Conservation (phyloP, 1,140 invertebrate species). For the Calephelis virginiensis region DNA sequence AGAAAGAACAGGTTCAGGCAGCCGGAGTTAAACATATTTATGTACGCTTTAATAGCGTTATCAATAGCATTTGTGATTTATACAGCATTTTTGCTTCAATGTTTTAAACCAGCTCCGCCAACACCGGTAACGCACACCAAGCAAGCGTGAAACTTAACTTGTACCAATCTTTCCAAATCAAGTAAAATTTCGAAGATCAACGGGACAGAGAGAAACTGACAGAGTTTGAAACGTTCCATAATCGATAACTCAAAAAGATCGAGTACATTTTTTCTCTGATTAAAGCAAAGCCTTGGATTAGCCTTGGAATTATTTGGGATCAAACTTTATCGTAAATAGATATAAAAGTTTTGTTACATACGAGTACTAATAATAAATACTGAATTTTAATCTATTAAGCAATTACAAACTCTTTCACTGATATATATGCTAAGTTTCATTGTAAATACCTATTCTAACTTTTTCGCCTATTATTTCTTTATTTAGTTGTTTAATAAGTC, state of each 20-base stretch:
- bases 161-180: neutral
- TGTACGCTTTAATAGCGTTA: slow-evolving; percentile 94
- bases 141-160: slow-evolving; percentile 78
- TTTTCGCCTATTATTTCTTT: neutral
- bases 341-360: slow-evolving; percentile 29
- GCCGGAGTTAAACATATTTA: slow-evolving; percentile 95
- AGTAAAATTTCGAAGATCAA: slow-evolving; percentile 2
- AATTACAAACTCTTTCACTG: neutral
- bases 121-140: slow-evolving; percentile 81
- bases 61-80: slow-evolving; percentile 92
- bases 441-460: slow-evolving; percentile 1
- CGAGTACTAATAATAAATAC: neutral
- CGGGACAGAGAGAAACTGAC: neutral
- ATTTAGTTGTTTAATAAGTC: too few relatives aligned
- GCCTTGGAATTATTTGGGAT: slow-evolving; percentile 46
- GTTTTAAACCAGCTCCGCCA: slow-evolving; percentile 85
- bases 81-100: slow-evolving; percentile 93
- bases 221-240: neutral
- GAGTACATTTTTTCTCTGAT: neutral
- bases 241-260: neutral
- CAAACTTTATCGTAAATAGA: slow-evolving; percentile 51
- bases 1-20: slow-evolving; percentile 95
- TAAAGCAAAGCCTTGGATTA: neutral
- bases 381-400: slow-evolving; percentile 1
- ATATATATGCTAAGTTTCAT: neutral